Base-by-base conservation (phyloP, 2,888 invertebrate species). In the Cheilosia soror region DNA sequence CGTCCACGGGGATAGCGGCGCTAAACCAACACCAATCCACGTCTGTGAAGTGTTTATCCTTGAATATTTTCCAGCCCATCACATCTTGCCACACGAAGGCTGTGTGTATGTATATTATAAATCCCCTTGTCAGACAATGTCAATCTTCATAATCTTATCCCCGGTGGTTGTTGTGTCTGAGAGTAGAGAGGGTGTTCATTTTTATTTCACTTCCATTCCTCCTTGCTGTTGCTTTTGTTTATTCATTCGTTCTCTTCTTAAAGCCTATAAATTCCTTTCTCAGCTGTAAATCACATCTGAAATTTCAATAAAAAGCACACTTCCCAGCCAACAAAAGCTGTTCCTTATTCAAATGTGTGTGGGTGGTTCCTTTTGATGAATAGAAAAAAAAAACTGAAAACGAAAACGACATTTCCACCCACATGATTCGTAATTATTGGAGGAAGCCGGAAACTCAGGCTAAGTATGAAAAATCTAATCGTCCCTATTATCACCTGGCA, bases 161-260 rank as follows among this genome's bases (percentile, higher is more conserved):
- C 62, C 27, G 37, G n/a, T 42, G 40, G 47, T 11, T 15, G 20
- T 27, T 20, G 11, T 42, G 58, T 29, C 62, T 42, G n/a, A 13
- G n/a, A 20, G 13, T 47, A 40, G 33, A 49, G 31, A 63, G 53
- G 27, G 55, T 69, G 60, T 47, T 65, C 53, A 63, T 69, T 78
- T 78, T 69, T 37, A 63, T 63, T 78, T 71, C 63, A 71, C 63
- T 78, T 63, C 40, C 65, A 72, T 79, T 79, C 78, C 62, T 44
- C 31, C 42, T 57, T 42, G 57, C 49, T 25, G 9, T 15, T 29
- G 65, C 20, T 15, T 57, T 57, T 47, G 27, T 75, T 60, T 49
- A 4, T 33, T 60, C 11, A 37, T 15, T 31, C 20, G n/a, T 42
- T 47, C 25, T 27, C n/a, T 29, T 6, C 33, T 53, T 15, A 25